Evolutionary conservation across 1,140 invertebrate genomes (phyloP).

Genomic region (Pemphigus obesinymphae): DNA sequence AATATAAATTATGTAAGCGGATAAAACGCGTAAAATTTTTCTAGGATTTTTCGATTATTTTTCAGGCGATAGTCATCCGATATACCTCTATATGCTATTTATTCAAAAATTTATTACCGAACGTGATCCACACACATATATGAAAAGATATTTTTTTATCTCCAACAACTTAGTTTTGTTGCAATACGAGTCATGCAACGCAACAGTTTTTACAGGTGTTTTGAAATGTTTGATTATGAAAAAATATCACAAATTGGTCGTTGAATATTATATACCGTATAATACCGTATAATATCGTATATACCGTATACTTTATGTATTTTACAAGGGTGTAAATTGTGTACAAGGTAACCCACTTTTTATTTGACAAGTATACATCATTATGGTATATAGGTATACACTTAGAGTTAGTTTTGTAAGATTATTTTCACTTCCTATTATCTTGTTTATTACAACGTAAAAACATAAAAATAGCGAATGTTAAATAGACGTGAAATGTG

Average conservation of each 20-base stretch:
- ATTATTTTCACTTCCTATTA: not conserved
- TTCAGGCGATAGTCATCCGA: not conserved
- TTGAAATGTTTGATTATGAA: not conserved
- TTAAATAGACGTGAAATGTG: no score
- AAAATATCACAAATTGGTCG: not conserved
- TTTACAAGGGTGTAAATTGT: no score
- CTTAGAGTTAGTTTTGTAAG: no score
- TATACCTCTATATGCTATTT: not conserved
- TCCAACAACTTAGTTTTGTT: not conserved
- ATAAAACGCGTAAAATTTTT: not conserved
- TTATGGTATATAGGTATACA: no score
- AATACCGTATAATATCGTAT: not conserved
- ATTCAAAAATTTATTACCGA: not conserved
- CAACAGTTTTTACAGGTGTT: not conserved
- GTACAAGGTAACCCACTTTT: not conserved
- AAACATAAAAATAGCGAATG: no score
- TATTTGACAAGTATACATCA: not conserved
- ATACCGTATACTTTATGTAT: no score
- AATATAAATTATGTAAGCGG: not conserved
- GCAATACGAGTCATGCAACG: not conserved
- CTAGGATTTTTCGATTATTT: not conserved
- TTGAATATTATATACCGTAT: not conserved
- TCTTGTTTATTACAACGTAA: not conserved
- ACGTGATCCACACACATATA: no score
- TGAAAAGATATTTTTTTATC: not conserved